These are phyloP conservation scores for Acropora yongei DNA, from an alignment of 64 coral and sea anemone genomes.

Conservation along the genomic window DNA sequence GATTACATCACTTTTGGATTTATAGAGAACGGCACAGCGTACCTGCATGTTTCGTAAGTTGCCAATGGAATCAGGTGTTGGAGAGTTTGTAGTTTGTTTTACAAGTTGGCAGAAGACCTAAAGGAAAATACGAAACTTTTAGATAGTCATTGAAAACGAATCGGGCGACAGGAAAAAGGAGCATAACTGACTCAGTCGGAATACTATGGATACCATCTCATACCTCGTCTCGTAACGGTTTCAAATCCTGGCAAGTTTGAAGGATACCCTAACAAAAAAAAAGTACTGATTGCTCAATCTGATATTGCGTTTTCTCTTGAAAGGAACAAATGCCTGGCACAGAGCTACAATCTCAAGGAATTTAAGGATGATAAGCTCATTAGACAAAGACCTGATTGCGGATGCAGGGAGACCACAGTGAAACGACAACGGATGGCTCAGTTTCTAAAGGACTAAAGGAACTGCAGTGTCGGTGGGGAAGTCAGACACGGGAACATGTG, in stretches of 20 bases:
- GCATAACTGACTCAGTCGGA: background rate
- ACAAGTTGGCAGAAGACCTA: slow-evolving; percentile 96
- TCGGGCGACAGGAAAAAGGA: background rate
- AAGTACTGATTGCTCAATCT: too few relatives aligned
- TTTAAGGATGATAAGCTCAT: too few relatives aligned
- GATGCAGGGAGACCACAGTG: too few relatives aligned
- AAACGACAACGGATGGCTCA: too few relatives aligned
- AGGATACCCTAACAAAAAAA: slow-evolving; percentile 77
- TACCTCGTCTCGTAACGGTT: slow-evolving; percentile 97
- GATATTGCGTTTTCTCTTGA: too few relatives aligned
- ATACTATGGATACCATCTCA: too few relatives aligned
- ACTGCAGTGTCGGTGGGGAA: too few relatives aligned
- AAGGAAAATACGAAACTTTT: background rate
- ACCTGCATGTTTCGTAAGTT: slow-evolving; percentile 97
- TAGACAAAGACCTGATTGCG: too few relatives aligned
- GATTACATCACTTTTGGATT: background rate
- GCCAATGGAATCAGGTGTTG: slow-evolving; percentile 85
- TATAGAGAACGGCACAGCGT: background rate
- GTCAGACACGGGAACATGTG: too few relatives aligned
- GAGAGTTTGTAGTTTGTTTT: slow-evolving; percentile 93
- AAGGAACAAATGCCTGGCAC: too few relatives aligned
- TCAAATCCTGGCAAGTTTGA: slow-evolving; percentile 97
- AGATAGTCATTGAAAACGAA: background rate
- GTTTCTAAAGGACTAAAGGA: too few relatives aligned
- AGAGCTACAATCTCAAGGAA: too few relatives aligned